Evolutionary conservation across 2,888 invertebrate genomes (phyloP).

Genomic region (Zelleria hepariella): DNA sequence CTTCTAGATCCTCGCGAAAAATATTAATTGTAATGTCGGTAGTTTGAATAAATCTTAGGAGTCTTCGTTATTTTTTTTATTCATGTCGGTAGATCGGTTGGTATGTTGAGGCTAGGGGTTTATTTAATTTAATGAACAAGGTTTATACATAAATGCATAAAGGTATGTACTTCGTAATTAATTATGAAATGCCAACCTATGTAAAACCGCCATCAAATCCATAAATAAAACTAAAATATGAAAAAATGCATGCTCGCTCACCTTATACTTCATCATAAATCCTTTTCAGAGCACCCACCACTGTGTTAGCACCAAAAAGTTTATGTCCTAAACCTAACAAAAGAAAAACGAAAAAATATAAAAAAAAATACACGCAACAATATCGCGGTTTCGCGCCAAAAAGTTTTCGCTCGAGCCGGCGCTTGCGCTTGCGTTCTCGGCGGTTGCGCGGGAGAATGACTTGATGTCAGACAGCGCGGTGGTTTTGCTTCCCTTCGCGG

Average conservation of each 20-base stretch:
- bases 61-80: neutral
- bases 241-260: no score
- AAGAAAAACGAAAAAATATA: conserved; percentile 2
- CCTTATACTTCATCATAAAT: neutral
- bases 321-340: neutral
- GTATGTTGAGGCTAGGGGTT: no score
- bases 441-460: conserved; percentile 8
- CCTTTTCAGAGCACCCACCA: neutral
- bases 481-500: conserved; percentile 15
- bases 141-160: no score
- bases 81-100: neutral
- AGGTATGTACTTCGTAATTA: no score
- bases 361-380: neutral
- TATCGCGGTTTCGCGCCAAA: conserved; percentile 11
- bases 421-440: conserved; percentile 13
- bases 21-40: neutral
- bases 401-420: neutral
- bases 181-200: no score
- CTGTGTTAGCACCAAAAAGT: neutral
- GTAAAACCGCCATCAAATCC: no score
- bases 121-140: no score
- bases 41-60: neutral
- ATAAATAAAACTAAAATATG: no score
- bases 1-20: neutral
- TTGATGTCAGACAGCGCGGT: conserved; percentile 6